These are phyloP conservation scores for Reticulitermes speratus DNA, from an alignment of 1,140 invertebrate species.

Conservation along the genomic window DNA sequence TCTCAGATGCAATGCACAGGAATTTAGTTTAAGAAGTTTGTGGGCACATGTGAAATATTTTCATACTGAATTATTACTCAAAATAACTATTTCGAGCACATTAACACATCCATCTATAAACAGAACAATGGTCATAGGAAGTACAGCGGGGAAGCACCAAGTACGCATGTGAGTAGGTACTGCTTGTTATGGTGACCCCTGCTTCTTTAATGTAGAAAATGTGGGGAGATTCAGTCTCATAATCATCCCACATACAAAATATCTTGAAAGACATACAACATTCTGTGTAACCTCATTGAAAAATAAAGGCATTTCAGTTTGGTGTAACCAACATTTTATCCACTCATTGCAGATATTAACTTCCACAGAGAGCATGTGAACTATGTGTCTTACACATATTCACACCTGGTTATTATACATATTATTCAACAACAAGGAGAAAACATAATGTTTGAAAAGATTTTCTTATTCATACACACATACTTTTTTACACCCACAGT, in stretches of 20 bases:
- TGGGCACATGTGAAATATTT: background rate
- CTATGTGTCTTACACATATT: slow-evolving; percentile 32
- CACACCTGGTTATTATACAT: slow-evolving; percentile 32
- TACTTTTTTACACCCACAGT: background rate
- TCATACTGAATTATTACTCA: background rate
- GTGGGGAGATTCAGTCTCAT: background rate
- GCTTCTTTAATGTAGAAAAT: background rate
- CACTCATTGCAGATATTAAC: slow-evolving; percentile 32
- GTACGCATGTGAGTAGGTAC: background rate
- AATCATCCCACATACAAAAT: slow-evolving; percentile 26
- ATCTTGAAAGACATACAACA: slow-evolving; percentile 34
- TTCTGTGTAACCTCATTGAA: slow-evolving; percentile 31
- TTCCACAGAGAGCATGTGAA: slow-evolving; percentile 32
- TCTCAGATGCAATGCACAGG: slow-evolving; percentile 11
- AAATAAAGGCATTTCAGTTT: slow-evolving; percentile 34
- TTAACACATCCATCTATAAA: background rate
- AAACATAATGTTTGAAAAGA: slow-evolving; percentile 29
- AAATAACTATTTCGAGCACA: background rate
- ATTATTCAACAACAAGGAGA: slow-evolving; percentile 40
- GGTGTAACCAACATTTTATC: slow-evolving; percentile 31
- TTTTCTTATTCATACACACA: slow-evolving; percentile 22
- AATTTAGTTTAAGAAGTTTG: slow-evolving; percentile 30
- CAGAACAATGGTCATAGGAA: background rate
- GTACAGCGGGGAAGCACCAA: background rate
- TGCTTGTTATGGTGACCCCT: no score